Base-by-base conservation (phyloP, 2,797 vertebrate genomes). In the Oophaga sylvatica region DNA sequence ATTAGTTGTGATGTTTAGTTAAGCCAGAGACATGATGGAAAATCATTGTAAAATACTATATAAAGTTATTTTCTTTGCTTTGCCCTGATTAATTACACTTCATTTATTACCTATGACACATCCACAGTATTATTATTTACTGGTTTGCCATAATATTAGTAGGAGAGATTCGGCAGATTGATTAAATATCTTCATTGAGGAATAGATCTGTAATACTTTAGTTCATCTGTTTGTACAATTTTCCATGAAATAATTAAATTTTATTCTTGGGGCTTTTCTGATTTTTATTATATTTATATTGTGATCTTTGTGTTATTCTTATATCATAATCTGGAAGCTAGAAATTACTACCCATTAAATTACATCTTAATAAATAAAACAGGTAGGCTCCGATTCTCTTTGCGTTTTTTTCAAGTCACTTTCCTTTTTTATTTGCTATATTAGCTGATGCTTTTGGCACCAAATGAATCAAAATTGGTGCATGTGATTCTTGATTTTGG, bases 1-100 rank as follows among this genome's bases (percentile, higher is more conserved):
- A 65, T 83, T 82, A 87, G 22, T 57, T 65, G 41, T 63, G 35
- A 73, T 80, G 71, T 84, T 84, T 29, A 20, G 16, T n/a, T 20
- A 79, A 68, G 63, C 45, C 45, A 80, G 53, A 35, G 65, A 71
- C 35, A 35, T 59, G 59, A 59, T 84, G 68, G 53, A 84, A 83
- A 76, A 76, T n/a, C 35, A 26, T 29, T 35, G 63, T 22, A 63
- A 76, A n/a, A 48, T n/a, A 22, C 71, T 53, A 48, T 45, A 48
- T 45, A 26, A 84, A 63, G 70, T 62, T 31, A 53, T 71, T 59
- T 83, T 62, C 41, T 1, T 60, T n/a, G n/a, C 62, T 71, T 59
- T 56, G 4, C 57, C 31, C 56, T 71, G 26, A 26, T 71, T 83
- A 45, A 41, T 26, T n/a, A n/a, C n/a, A 35, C 70, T 41, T 48